Evolutionary conservation across 2,888 invertebrate species (phyloP).

Genomic region (Pelosia muscerda): DNA sequence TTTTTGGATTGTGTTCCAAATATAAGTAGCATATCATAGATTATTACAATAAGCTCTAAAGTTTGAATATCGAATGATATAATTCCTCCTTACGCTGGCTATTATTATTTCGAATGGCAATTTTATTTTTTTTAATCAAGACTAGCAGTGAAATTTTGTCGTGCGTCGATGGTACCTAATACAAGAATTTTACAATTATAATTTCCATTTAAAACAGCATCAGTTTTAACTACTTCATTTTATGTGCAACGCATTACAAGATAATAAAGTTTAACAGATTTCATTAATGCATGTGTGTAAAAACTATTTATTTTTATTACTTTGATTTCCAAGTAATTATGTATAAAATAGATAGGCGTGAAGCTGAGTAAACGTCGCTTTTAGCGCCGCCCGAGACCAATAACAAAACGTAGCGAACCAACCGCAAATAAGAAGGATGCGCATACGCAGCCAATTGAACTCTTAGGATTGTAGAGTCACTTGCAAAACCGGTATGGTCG

Average conservation of each 20-base stretch:
- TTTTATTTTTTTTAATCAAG: no score
- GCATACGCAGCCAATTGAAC: constrained; percentile 41
- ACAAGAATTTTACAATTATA: no score
- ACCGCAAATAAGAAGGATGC: constrained; percentile 42
- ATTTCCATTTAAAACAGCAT: not conserved
- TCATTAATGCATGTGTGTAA: not conserved
- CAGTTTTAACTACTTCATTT: not conserved
- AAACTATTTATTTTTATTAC: constrained; percentile 15
- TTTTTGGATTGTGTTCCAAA: constrained; percentile 45
- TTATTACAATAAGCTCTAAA: not conserved
- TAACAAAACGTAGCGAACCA: constrained; percentile 48
- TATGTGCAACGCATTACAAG: not conserved
- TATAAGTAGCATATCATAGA: not conserved
- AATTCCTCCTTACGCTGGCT: not conserved
- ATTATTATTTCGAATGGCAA: not conserved
- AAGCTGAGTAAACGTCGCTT: constrained; percentile 46
- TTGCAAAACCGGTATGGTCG: constrained; percentile 19
- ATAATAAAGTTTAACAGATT: not conserved
- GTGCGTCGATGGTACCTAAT: not conserved
- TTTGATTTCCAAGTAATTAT: constrained; percentile 45
- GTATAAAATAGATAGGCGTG: constrained; percentile 45
- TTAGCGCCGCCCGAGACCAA: constrained; percentile 52
- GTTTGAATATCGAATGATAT: not conserved
- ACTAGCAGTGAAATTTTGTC: no score
- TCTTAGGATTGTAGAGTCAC: constrained; percentile 30